Evolutionary conservation across 2,113 vertebrate genomes (phyloP), one percentile per base, ranked within the genome.

Genomic region (Mesitornis unicolor): DNA sequence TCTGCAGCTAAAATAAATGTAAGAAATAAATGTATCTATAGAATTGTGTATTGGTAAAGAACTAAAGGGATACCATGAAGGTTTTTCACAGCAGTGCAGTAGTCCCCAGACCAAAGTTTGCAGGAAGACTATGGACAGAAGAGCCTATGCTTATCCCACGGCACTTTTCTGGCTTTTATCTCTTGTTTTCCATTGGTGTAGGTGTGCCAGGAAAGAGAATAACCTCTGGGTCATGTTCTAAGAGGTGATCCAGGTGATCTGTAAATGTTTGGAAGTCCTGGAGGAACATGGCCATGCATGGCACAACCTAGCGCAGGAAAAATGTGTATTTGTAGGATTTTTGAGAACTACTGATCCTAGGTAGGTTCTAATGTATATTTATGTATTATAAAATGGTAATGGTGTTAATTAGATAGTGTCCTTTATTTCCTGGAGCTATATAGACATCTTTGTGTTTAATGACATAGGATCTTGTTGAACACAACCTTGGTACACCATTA

Each of bases 141-240:
- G 14, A 6, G 1, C 21, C 29, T 21, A 17, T 8, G 21, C 11
- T 63, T 77, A 54, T 42, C 29, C 33, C 16, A 5, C 2, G 4
- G 3, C 14, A 14, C 11, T 60, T 68, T 63, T 54, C 25, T 45
- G 35, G 21, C 16, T 74, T 73, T 93, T 35, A 42, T 33, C 29
- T 85, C 36, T 11, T 45, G 3, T 81, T 61, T 84, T 70, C 24
- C 10, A 5, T 26, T 84, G 54, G 3, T 13, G 2, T 35, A 61
- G 25, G 3, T 22, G 17, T 13, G 16, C 0, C 0, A 0, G 24
- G 10, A 50, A 57, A 57, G 13, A 18, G 13, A 89, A 36, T 2
- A 47, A 17, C 28, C 24, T 63, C 31, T 36, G 63, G 50, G 21
- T 35, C 19, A 1, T 2, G 21, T 36, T 80, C 38, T 60, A 14